Evolutionary conservation across 2,113 vertebrate species (phyloP), one percentile per base, ranked within the genome.

Genomic region (Maccullochella peelii): DNA sequence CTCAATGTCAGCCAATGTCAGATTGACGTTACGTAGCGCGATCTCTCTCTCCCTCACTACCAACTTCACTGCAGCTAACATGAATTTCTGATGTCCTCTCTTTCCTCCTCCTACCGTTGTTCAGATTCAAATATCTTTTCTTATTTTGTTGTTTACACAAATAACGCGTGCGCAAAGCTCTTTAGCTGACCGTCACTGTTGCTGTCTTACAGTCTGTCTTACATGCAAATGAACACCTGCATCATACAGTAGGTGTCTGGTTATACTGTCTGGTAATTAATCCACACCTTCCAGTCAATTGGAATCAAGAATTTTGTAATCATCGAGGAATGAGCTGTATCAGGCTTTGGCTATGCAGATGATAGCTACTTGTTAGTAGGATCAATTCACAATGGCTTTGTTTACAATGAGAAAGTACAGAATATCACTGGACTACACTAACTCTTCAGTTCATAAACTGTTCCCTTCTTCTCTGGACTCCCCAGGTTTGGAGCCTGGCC

Each of bases 401-500:
- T 38, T 38, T 3, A n/a, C 33, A 40, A 27, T 30, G 4, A 20
- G 25, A 12, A 9, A 6, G n/a, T 5, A 4, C 11, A 42, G 14
- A 55, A 16, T 40, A 21, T 74, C 5, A 63, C 0, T 11, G 14
- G 61, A 15, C 2, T n/a, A n/a, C n/a, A 5, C 33, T 36, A 5
- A 36, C 33, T 36, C 5, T 36, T 36, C 33, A n/a, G n/a, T 36
- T 36, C 33, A n/a, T n/a, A n/a, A n/a, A n/a, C n/a, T n/a, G n/a
- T 36, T 36, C 33, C 20, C 40, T 38, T 14, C 30, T 54, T 38
- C 15, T 11, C 12, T 16, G 12, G 4, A 10, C 38, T 49, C 77
- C 85, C 59, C 94, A 99, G 98, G 95, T 99, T 42, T 99, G 98
- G 98, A 98, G 96, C 87, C 83, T 99, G 74, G 92, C 95, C 82